These are phyloP conservation scores for Zeus faber DNA, from an alignment of 2,113 vertebrate genomes.

Conservation along the genomic window DNA sequence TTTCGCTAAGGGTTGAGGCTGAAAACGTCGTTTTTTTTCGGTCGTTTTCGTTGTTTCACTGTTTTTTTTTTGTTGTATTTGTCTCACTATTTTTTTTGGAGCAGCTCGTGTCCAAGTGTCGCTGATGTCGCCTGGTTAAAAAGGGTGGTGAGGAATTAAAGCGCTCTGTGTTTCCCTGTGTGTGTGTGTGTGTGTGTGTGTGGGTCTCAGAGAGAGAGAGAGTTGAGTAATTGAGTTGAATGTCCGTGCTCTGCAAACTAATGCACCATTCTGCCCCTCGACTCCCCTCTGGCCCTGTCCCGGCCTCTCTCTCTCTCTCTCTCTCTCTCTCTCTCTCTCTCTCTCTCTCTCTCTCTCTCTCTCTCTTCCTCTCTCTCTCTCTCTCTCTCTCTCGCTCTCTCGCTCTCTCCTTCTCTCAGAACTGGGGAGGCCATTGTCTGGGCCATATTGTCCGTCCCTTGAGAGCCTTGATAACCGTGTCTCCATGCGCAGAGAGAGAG, in stretches of 20 bases:
- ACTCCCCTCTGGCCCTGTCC: conserved; percentile 50
- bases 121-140: too few species aligned
- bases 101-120: too few species aligned
- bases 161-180: too few species aligned
- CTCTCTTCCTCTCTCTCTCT: conserved; percentile 24
- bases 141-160: too few species aligned
- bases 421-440: conserved; percentile 69
- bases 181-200: conserved; percentile 4
- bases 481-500: conserved; percentile 63
- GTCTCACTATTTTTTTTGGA: too few species aligned
- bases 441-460: conserved; percentile 65
- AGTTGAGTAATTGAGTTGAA: conserved; percentile 70
- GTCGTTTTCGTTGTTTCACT: too few species aligned
- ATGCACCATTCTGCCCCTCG: conserved; percentile 59
- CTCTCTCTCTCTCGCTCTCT: conserved; percentile 17
- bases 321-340: conserved; percentile 24
- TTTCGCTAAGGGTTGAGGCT: too few species aligned
- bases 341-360: conserved; percentile 7
- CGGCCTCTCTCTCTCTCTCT: conserved; percentile 21
- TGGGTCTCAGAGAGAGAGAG: conserved; percentile 26
- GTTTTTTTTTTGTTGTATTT: too few species aligned
- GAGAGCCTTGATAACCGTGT: conserved; percentile 79
- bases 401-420: conserved; percentile 42
- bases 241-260: conserved; percentile 70
- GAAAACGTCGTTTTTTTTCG: too few species aligned